Conservation (phyloP, 2,888 invertebrate genomes). For the Euclidia mi region DNA sequence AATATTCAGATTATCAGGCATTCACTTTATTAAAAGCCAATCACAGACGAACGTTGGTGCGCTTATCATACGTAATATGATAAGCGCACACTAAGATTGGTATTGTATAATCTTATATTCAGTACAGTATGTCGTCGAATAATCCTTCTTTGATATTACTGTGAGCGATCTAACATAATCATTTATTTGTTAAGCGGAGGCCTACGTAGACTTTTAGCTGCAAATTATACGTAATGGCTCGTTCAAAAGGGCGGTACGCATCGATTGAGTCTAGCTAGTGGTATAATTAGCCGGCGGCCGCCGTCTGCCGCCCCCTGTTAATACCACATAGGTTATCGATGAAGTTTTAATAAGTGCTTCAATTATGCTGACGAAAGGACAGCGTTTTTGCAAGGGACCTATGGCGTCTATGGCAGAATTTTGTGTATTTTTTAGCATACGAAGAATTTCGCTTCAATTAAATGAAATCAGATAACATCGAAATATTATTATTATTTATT, state of each 20-base stretch:
- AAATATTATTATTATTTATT: too few relatives aligned
- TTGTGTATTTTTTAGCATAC: too few relatives aligned
- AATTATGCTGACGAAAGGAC: background rate
- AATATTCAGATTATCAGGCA: too few relatives aligned
- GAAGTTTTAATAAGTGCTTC: constrained; percentile 2
- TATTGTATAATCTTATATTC: too few relatives aligned
- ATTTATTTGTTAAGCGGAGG: background rate
- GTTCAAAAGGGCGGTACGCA: background rate
- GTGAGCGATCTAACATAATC: background rate
- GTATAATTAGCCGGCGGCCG: background rate
- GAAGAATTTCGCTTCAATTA: too few relatives aligned
- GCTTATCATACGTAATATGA: too few relatives aligned
- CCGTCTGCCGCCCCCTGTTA: too few relatives aligned
- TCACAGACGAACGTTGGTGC: too few relatives aligned
- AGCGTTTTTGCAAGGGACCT: background rate
- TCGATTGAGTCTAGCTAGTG: constrained; percentile 3
- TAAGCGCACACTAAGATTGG: too few relatives aligned
- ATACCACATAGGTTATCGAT: background rate
- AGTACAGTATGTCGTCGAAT: background rate
- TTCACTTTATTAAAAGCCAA: too few relatives aligned
- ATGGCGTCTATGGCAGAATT: too few relatives aligned
- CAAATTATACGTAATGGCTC: background rate
- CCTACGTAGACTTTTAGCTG: background rate
- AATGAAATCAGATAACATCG: too few relatives aligned
- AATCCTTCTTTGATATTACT: background rate